Base-by-base conservation (phyloP, 30 jellyfish, hydroid and myxozoan species). In the Calvadosia cruxmelitensis region DNA sequence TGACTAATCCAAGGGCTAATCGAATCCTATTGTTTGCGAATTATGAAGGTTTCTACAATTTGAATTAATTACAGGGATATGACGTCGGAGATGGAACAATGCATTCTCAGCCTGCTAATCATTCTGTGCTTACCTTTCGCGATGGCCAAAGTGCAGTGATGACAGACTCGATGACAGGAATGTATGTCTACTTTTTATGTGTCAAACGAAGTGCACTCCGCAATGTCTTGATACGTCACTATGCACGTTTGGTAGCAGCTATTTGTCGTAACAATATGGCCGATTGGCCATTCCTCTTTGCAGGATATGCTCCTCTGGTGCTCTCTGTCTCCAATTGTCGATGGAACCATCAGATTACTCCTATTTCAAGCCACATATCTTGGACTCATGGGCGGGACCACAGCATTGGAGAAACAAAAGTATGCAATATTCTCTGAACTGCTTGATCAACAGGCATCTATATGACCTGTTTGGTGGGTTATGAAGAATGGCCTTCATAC, bases 381-480 rank as follows among this genome's bases (percentile, higher is more conserved):
- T 82, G 27, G 78, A 78, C 23, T 53, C 91, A 0, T 89, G 98
- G 98, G 98, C 98, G 20, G 98, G 98, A 33, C 98, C 98, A 7
- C 64, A 68, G 35, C 95, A 89, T 36, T 89, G 98, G 98, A 89
- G 82, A 71, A 70, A 79, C 27, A 76, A 79, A 34, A 67, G 57
- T n/a, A n/a, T n/a, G n/a, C n/a, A n/a, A n/a, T n/a, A n/a, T n/a
- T n/a, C n/a, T n/a, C n/a, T n/a, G n/a, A n/a, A n/a, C n/a, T n/a
- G n/a, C n/a, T n/a, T n/a, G n/a, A n/a, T n/a, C n/a, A n/a, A n/a
- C n/a, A n/a, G n/a, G n/a, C n/a, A n/a, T n/a, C n/a, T n/a, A n/a
- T n/a, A n/a, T n/a, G n/a, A n/a, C n/a, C n/a, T n/a, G n/a, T n/a
- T n/a, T n/a, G n/a, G n/a, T n/a, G n/a, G n/a, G n/a, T n/a, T n/a